Base-by-base conservation (phyloP, 2,113 vertebrate species). In the Hassar affinis region DNA sequence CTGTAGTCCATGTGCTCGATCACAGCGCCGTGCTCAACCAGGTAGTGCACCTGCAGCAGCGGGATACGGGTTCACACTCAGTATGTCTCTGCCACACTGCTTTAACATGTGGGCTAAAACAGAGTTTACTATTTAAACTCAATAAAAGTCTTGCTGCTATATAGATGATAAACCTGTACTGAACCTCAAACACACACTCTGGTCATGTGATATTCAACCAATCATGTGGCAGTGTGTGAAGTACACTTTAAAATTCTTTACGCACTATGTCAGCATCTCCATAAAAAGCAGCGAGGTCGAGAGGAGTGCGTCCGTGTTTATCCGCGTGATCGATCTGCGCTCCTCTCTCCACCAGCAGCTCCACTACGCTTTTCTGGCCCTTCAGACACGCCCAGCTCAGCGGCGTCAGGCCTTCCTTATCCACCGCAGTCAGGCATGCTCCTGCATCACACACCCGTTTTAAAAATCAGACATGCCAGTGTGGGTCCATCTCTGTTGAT, bases 371-470 rank as follows among this genome's bases (percentile, higher is more conserved):
- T 90, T 92, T 95, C 89, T 97, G 98, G 30, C 97, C 96, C 90
- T 97, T 99, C 82, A 98, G 90, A 90, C 98, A 99, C 0, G 97
- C 96, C 98, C 97, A 99, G 91, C 97, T 95, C 51, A 98, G 89
- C 0, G 96, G 95, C 0, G 96, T 96, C 89, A 99, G 90, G 0
- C 97, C 97, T 88, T 99, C 98, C 87, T 96, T 97, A 89, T 99
- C 98, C 85, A 94, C 88, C 10, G 95, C 92, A 38, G 95, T 93
- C 89, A 97, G 79, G 52, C 90, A 79, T 15, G 96, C 96, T 51
- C 96, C 98, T 99, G 88, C 52, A 81, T 81, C 66, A 42, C 57
- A 82, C 47, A 66, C 69, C 42, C 2, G 12, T 61, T 27, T n/a
- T 1, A 25, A 62, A 22, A 22, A n/a, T 38, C 14, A 62, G 15